A percentile compares a stretch with the other conserved stretches of the same genome.
Conservation (phyloP, 1,140 invertebrate genomes). For the Chelonus insularis region DNA sequence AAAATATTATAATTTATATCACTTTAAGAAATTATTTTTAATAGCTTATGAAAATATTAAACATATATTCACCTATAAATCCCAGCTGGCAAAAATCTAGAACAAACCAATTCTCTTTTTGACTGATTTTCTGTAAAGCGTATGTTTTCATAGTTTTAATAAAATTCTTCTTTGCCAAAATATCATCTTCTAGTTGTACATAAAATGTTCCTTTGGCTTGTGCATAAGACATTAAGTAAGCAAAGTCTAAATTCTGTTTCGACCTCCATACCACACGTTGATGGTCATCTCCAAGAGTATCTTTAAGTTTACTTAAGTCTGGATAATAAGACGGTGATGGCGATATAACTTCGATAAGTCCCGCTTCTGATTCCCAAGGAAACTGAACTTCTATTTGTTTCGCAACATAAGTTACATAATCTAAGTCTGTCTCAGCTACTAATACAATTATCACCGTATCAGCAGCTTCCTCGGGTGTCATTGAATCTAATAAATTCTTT, state of each 20-base stretch:
- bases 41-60: too few relatives aligned
- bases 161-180: conserved; percentile 85
- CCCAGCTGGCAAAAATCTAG: conserved; percentile 93
- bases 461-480: conserved; percentile 75
- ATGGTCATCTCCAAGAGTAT: conserved; percentile 84
- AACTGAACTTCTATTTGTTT: conserved; percentile 76
- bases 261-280: conserved; percentile 92
- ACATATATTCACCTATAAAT: conserved; percentile 74
- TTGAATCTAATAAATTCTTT: conserved; percentile 82
- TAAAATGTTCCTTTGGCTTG: conserved; percentile 80
- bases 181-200: conserved; percentile 94
- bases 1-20: too few relatives aligned
- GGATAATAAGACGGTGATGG: conserved; percentile 89
- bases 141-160: conserved; percentile 87
- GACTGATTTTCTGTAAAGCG: conserved; percentile 76
- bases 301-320: conserved; percentile 74
- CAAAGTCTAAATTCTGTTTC: conserved; percentile 95
- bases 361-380: conserved; percentile 51
- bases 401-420: conserved; percentile 72
- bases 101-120: conserved; percentile 86
- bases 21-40: too few relatives aligned
- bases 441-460: conserved; percentile 88
- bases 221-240: conserved; percentile 95
- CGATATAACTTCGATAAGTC: conserved; percentile 59
- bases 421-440: conserved; percentile 81